Conservation (phyloP, 2,113 vertebrate genomes). For the Stegostoma tigrinum region DNA sequence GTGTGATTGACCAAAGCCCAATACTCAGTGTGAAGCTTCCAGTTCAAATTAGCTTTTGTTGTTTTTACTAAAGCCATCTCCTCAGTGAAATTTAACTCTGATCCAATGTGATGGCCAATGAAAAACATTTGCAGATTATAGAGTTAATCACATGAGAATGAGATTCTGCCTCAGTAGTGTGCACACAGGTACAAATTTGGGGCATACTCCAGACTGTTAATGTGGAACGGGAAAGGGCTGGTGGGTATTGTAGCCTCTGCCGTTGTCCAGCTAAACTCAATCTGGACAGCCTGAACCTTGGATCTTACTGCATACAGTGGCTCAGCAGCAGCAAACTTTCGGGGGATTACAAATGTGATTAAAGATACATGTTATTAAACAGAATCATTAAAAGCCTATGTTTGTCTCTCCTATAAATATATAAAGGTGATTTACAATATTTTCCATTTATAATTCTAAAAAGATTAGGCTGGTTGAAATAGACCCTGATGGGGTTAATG, state of each 20-base stretch:
- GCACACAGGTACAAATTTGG: not conserved
- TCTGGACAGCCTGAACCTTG: not conserved
- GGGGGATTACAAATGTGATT: not conserved
- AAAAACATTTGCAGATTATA: not conserved
- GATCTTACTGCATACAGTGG: not conserved
- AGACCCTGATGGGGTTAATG: not conserved
- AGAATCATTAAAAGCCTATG: not conserved
- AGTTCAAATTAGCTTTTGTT: not conserved
- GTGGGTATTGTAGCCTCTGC: not conserved
- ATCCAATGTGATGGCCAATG: no score
- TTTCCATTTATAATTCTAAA: not conserved
- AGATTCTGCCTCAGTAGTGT: not conserved
- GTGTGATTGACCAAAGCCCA: no score
- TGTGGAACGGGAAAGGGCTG: not conserved
- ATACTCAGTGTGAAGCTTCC: not conserved
- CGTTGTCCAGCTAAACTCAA: not conserved
- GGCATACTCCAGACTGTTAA: not conserved
- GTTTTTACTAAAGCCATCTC: not conserved
- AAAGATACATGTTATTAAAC: not conserved
- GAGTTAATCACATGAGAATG: not conserved
- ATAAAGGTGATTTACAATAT: not conserved
- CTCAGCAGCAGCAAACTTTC: not conserved
- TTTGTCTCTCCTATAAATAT: not conserved
- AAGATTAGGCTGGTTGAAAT: not conserved
- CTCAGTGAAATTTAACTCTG: not conserved